phyloP scores from a whole-genome alignment of 2,113 vertebrate species.

The Crotalus helleri region DNA sequence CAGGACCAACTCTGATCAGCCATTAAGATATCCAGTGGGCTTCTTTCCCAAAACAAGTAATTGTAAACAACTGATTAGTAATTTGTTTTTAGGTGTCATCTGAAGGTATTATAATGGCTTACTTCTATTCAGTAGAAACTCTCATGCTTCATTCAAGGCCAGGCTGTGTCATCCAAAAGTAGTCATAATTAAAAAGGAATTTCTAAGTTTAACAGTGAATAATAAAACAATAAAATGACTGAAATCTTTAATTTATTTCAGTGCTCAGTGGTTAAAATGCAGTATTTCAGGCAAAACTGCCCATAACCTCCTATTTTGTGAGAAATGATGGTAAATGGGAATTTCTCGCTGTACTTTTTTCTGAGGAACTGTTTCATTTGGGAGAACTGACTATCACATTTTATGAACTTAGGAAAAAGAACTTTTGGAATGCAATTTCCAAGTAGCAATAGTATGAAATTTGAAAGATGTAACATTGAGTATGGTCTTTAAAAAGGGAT shows the following conservation, averaged over 20 bases:
- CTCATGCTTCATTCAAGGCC: not conserved
- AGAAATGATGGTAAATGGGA: not conserved
- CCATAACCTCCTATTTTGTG: not conserved
- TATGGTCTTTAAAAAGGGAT: not conserved
- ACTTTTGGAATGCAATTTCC: not conserved
- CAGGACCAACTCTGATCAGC: not conserved
- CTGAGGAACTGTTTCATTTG: not conserved
- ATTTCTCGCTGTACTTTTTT: not conserved
- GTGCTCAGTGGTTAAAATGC: not conserved
- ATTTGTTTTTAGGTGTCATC: not conserved
- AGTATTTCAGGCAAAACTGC: not conserved
- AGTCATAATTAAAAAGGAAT: not conserved
- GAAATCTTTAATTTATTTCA: not conserved
- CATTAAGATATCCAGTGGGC: not conserved
- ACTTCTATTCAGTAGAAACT: not conserved
- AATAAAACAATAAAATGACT: not conserved
- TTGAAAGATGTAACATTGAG: constrained; percentile 6
- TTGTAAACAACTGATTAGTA: not conserved
- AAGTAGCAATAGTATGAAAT: not conserved
- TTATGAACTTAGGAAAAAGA: not conserved
- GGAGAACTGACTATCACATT: not conserved
- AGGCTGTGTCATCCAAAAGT: not conserved
- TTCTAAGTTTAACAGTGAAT: not conserved
- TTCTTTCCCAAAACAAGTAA: not conserved
- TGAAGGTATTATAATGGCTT: not conserved